phyloP scores from a whole-genome alignment of 2,888 invertebrate species.

The Marasmarcha lunaedactyla region DNA sequence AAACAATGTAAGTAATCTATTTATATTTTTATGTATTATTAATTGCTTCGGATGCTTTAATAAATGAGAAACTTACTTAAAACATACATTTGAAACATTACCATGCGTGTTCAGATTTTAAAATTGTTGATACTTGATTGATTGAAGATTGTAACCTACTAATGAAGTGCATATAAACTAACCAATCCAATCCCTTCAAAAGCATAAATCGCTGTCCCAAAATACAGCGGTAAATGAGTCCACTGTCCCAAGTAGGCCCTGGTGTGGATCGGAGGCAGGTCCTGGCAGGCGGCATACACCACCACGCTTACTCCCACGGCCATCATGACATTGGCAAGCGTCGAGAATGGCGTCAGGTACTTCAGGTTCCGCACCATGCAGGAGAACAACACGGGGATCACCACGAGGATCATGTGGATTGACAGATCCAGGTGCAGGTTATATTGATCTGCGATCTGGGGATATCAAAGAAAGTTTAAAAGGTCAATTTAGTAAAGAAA shows the following conservation, averaged over 20 bases:
- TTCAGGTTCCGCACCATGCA: constrained; percentile 88
- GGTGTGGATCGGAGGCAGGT: constrained; percentile 74
- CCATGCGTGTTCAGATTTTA: too few relatives aligned
- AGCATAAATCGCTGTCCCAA: constrained; percentile 95
- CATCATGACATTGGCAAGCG: constrained; percentile 89
- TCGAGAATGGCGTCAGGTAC: constrained; percentile 91
- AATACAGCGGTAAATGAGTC: constrained; percentile 84
- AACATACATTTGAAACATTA: too few relatives aligned
- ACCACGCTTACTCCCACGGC: constrained; percentile 80
- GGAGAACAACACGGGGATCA: constrained; percentile 78
- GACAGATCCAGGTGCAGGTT: constrained; percentile 73
- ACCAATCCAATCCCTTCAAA: constrained; percentile 96
- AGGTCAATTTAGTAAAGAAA: neutral
- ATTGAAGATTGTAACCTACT: too few relatives aligned
- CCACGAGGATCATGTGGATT: constrained; percentile 78
- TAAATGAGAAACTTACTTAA: neutral
- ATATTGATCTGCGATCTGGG: constrained; percentile 78
- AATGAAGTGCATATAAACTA: too few relatives aligned
- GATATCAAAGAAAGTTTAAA: constrained; percentile 21
- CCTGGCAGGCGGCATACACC: constrained; percentile 79
- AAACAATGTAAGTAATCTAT: too few relatives aligned
- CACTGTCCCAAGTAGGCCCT: constrained; percentile 73
- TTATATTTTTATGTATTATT: neutral
- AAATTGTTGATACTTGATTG: too few relatives aligned
- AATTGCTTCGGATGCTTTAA: neutral